phyloP scores from a whole-genome alignment of 2,888 invertebrate species.

The Mimas tiliae region DNA sequence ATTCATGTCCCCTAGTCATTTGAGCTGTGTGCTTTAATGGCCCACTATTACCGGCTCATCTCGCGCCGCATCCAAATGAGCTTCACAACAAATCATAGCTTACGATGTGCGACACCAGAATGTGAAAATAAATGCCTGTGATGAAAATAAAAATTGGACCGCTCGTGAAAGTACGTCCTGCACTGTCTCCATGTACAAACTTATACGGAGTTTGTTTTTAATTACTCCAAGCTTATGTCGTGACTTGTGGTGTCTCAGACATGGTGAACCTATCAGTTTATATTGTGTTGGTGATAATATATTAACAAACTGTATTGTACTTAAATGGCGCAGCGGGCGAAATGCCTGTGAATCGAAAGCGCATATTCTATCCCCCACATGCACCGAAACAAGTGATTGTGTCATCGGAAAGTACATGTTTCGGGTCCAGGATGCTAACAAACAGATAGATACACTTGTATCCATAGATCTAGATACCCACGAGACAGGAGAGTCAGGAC shows the following conservation, averaged over 20 bases:
- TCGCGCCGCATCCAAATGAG: conserved; percentile 60
- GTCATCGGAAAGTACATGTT: too few species aligned
- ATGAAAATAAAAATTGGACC: conserved; percentile 32
- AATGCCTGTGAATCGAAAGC: too few species aligned
- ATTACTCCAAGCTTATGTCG: background rate
- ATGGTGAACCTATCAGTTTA: background rate
- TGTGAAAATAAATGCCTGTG: conserved; percentile 33
- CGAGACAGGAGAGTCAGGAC: too few species aligned
- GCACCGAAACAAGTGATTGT: too few species aligned
- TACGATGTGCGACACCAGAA: conserved; percentile 27
- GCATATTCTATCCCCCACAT: too few species aligned
- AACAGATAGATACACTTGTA: too few species aligned
- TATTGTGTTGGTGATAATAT: too few species aligned
- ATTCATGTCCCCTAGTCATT: conserved; percentile 58
- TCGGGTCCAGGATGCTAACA: too few species aligned
- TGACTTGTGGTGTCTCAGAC: background rate
- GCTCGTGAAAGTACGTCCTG: background rate
- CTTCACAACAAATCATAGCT: conserved; percentile 44
- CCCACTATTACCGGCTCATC: conserved; percentile 52
- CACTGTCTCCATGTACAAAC: background rate
- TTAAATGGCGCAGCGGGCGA: too few species aligned
- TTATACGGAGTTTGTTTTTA: conserved; percentile 16
- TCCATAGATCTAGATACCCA: too few species aligned
- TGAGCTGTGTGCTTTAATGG: conserved; percentile 54
- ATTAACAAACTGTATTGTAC: too few species aligned